Evolutionary conservation across 2,888 invertebrate species (phyloP).

Genomic region (Himalopsyche anomala): DNA sequence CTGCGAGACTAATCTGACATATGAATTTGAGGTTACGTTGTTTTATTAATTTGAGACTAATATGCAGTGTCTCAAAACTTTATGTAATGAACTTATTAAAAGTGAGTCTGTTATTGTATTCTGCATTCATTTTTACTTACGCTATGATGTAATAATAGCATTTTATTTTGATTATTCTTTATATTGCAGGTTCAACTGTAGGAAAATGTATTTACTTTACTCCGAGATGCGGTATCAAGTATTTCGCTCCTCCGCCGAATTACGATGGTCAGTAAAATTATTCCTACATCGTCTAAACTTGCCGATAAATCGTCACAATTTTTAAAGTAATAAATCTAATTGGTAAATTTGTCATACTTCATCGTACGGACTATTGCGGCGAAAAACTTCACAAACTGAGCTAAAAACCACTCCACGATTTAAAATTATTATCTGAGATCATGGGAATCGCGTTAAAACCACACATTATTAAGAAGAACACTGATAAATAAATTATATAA

Average conservation of each 20-base stretch:
- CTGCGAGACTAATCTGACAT: not conserved
- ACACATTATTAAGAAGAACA: too few species aligned
- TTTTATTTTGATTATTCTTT: not conserved
- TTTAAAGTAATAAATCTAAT: too few species aligned
- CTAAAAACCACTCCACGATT: too few species aligned
- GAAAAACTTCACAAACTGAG: too few species aligned
- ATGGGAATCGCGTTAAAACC: too few species aligned
- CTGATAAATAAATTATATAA: too few species aligned
- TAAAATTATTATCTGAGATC: too few species aligned
- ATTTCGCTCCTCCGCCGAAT: conserved; percentile 82
- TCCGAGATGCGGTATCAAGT: conserved; percentile 78
- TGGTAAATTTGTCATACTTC: too few species aligned
- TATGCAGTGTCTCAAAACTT: conserved; percentile 47
- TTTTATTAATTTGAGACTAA: not conserved
- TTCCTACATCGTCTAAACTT: not conserved
- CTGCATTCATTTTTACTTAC: not conserved
- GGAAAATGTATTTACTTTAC: conserved; percentile 48
- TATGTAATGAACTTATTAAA: conserved; percentile 43
- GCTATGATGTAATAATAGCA: too few species aligned
- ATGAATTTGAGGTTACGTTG: conserved; percentile 1
- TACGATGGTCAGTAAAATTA: conserved; percentile 78
- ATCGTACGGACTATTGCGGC: too few species aligned
- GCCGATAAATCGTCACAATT: not conserved
- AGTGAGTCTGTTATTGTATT: conserved; percentile 18
- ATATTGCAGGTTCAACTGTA: conserved; percentile 19